phyloP scores from a whole-genome alignment of 1,140 invertebrate genomes.

The Cyphomyrmex costatus region DNA sequence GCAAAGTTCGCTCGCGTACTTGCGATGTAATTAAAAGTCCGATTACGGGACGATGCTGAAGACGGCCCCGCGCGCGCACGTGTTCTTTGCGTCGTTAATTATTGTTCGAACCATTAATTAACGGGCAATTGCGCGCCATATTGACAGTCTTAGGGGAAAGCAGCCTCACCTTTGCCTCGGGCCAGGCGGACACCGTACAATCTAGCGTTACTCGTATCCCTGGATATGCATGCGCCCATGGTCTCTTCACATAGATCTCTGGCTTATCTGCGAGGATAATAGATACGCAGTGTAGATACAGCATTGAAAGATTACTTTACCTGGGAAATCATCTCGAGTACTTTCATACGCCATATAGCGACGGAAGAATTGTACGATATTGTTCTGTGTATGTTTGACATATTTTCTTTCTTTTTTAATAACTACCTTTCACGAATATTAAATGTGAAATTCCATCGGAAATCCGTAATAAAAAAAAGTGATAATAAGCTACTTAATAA shows the following conservation, averaged over 20 bases:
- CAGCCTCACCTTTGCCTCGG: constrained; percentile 88
- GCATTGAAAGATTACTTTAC: neutral
- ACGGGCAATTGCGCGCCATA: constrained; percentile 34
- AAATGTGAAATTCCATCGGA: too few relatives aligned
- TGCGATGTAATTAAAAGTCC: constrained; percentile 61
- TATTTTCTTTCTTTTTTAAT: too few relatives aligned
- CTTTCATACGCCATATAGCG: too few relatives aligned
- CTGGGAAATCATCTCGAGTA: too few relatives aligned
- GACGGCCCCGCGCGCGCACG: neutral
- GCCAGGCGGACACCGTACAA: constrained; percentile 90
- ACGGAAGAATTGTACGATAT: too few relatives aligned
- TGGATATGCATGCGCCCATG: constrained; percentile 91
- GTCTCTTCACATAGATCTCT: constrained; percentile 88
- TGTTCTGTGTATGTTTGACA: too few relatives aligned
- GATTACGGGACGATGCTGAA: constrained; percentile 8
- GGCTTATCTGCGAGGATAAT: constrained; percentile 91
- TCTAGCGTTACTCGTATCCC: constrained; percentile 90
- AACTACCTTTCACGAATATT: too few relatives aligned
- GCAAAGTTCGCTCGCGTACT: neutral
- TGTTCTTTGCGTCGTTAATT: constrained; percentile 36
- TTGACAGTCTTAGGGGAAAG: constrained; percentile 34
- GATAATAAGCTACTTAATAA: too few relatives aligned
- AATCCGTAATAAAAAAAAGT: too few relatives aligned
- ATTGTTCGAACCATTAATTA: constrained; percentile 67
- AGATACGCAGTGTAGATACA: neutral